phyloP scores from a whole-genome alignment of 2,797 vertebrate genomes.

The Typhlichthys subterraneus region DNA sequence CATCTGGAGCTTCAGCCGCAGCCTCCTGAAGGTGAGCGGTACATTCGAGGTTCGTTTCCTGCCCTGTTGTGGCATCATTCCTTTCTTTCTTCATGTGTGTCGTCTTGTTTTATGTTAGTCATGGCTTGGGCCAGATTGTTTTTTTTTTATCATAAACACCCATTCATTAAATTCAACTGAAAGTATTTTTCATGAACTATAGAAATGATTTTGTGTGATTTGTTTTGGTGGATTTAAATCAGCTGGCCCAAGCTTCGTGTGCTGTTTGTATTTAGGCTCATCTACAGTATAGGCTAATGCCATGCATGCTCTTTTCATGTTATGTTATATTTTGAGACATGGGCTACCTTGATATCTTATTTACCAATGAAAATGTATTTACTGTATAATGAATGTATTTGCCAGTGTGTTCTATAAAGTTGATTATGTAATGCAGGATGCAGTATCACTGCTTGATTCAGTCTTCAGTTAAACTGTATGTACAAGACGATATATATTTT shows the following conservation, averaged over 20 bases:
- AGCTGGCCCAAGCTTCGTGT: conserved; percentile 51
- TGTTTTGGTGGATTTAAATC: too few relatives aligned
- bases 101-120: conserved; percentile 40
- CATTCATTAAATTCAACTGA: too few relatives aligned
- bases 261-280: conserved; percentile 56
- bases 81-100: conserved; percentile 77
- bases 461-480: too few relatives aligned
- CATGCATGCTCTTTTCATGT: conserved; percentile 58
- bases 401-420: too few relatives aligned
- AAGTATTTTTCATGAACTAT: too few relatives aligned
- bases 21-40: conserved; percentile 85
- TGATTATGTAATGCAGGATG: too few relatives aligned
- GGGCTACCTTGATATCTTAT: conserved; percentile 44
- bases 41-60: conserved; percentile 83
- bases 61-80: conserved; percentile 76
- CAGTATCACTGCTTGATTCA: neutral
- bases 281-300: conserved; percentile 53
- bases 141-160: conserved; percentile 1
- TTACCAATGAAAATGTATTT: conserved; percentile 9
- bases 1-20: conserved; percentile 85
- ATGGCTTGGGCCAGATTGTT: conserved; percentile 49
- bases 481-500: too few relatives aligned
- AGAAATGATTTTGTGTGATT: too few relatives aligned
- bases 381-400: too few relatives aligned
- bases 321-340: conserved; percentile 50